Base-by-base conservation (phyloP, 2,888 invertebrate species). In the Dicyrtoma fusca region DNA sequence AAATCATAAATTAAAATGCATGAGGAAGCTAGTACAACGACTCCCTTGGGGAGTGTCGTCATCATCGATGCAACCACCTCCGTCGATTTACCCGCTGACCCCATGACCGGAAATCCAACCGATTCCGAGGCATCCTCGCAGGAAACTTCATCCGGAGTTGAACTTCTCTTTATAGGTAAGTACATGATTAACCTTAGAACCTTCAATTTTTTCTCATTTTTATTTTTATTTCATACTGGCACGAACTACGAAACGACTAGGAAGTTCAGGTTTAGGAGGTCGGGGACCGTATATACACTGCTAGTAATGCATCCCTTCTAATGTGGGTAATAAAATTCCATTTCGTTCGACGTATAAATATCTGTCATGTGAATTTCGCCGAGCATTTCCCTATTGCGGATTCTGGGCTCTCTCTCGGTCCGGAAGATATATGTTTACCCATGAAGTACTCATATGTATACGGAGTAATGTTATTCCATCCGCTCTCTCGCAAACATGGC, bases 21-120 rank as follows among this genome's bases (percentile, higher is more conserved):
- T 69, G 79, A 79, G 69, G 77, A 79, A 62, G 75, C 75, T n/a
- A 64, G 75, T 17, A 76, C 76, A 34, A 73, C 73, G 17, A 72
- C 75, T 3, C 74, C 78, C 44, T 63, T 75, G 26, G 76, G 71
- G 11, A 76, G 73, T 51, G 77, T 75, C 45, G 75, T 77, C 34
- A 76, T 77, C 21, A 73, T 79, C 21, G 77, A 77, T 45, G 21
- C 66, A 19, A 55, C 69, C 11, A 71, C 71, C 21, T 55, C 75
- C 10, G 75, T 75, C 11, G 76, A 78, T 14, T 59, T 75, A 23
- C 69, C 71, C 23, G 51, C 68, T 57, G 73, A 72, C 65, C 66
- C 72, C 13, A 49, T 63, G 53, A 62, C 64, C 47, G 70, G 62
- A 34, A 70, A 72, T 42, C 65, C 72, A n/a, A 44, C 69, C 61